Evolutionary conservation across 2,888 invertebrate species (phyloP).

Genomic region (Chrysolina haemoptera): DNA sequence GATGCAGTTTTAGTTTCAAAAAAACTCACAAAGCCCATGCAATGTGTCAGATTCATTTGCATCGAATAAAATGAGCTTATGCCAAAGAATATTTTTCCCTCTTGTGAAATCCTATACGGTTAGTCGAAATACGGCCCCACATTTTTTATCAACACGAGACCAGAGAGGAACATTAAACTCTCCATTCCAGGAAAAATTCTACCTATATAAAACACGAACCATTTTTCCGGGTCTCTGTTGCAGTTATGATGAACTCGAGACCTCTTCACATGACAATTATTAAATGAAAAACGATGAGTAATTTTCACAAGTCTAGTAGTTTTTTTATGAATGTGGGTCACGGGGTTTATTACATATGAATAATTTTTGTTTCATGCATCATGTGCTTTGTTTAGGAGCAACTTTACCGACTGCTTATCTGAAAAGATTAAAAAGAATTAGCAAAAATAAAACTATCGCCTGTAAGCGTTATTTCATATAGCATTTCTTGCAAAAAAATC

Average conservation of each 20-base stretch:
- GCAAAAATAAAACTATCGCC: too few species aligned
- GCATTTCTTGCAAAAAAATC: too few species aligned
- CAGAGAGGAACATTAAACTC: background rate
- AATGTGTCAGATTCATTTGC: background rate
- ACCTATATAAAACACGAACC: background rate
- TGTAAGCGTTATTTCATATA: too few species aligned
- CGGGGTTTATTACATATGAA: background rate
- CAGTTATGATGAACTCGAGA: conserved; percentile 13
- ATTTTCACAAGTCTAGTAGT: conserved; percentile 14
- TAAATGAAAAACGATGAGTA: conserved; percentile 17
- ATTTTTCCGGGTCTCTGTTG: background rate
- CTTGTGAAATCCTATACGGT: background rate
- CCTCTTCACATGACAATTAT: conserved; percentile 13
- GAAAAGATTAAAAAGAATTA: background rate
- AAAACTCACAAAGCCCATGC: too few species aligned
- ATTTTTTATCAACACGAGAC: background rate
- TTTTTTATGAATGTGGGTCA: conserved; percentile 13
- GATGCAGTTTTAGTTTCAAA: too few species aligned
- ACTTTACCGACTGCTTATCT: background rate
- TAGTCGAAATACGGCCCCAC: background rate
- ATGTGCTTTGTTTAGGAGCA: background rate
- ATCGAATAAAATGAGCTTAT: background rate
- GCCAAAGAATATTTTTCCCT: background rate
- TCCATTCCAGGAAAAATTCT: background rate
- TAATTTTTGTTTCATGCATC: background rate